Evolutionary conservation across 2,888 invertebrate genomes (phyloP), one percentile per base, ranked within the genome.

Genomic region (Sceliomorpha sp.): DNA sequence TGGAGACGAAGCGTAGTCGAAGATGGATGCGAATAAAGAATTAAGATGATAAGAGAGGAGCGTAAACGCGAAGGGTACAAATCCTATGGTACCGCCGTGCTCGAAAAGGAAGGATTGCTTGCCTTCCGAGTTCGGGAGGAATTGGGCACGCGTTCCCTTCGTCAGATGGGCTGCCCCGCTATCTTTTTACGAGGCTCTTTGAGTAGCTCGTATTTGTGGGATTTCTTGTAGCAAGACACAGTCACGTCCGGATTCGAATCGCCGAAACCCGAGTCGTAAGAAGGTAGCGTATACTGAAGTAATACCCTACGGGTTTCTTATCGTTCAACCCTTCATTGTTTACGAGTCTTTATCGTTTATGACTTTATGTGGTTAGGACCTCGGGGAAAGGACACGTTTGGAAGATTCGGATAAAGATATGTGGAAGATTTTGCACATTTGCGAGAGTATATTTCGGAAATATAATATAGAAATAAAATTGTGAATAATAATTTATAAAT

Each of bases 211-310:
- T 72, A 64, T 76, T 77, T 79, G 76, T 58, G 59, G 74, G 55
- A 55, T 70, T 77, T 75, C 68, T 64, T 14, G 74, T 62, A 73
- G 74, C 78, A 78, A 81, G 79, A 73, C 66, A 76, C 68, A 71
- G 74, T 75, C 75, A 70, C 69, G 47, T 68, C 63, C 69, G 66
- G 37, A 42, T 51, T 58, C 63, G 15, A 56, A 55, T 40, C 29
- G 20, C 37, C 50, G 14, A 34, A 67, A 45, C 48, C 44, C 44
- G 44, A 13, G 42, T 12, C 26, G 24, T 6, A 27, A 13, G 13
- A 12, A 12, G 10, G 45, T 53, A 39, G 47, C 48, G 37, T 14
- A 39, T 40, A 17, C 29, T 6, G 4, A 32, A 72, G 70, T 58
- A 53, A n/a, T n/a, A n/a, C n/a, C n/a, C 56, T 20, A 29, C 44